phyloP scores from a whole-genome alignment of 1,140 invertebrate genomes.

The Teleogryllus occipitalis region DNA sequence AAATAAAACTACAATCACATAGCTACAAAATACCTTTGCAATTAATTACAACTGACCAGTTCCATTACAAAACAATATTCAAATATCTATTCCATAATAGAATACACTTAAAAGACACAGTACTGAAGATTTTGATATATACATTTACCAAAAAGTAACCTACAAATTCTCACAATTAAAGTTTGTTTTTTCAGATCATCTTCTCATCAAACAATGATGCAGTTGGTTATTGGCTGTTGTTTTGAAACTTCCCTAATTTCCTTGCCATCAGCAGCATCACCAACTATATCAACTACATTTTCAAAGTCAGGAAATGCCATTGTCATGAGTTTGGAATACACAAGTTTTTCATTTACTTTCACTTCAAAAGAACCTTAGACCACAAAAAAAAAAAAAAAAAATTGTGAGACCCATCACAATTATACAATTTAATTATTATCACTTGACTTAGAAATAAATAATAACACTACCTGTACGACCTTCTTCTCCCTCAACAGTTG shows the following conservation, averaged over 20 bases:
- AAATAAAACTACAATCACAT: too few species aligned
- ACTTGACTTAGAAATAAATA: neutral
- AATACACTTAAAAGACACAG: too few species aligned
- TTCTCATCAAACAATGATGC: conserved; percentile 34
- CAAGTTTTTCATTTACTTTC: conserved; percentile 46
- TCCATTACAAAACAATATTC: too few species aligned
- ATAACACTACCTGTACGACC: conserved; percentile 46
- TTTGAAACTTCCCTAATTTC: conserved; percentile 41
- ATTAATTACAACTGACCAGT: too few species aligned
- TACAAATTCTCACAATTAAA: neutral
- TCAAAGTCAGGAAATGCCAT: conserved; percentile 53
- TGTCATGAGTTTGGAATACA: conserved; percentile 57
- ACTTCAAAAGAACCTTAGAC: conserved; percentile 57
- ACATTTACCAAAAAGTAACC: neutral
- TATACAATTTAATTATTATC: neutral
- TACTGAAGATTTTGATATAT: neutral
- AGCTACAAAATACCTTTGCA: too few species aligned
- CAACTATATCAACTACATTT: conserved; percentile 46
- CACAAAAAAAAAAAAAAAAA: conserved; percentile 24
- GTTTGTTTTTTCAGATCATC: too few species aligned
- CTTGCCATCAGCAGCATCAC: conserved; percentile 41
- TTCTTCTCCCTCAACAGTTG: conserved; percentile 43
- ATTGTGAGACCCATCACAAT: neutral
- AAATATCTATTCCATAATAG: too few species aligned
- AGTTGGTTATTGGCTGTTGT: conserved; percentile 44